Conservation (phyloP, 2,797 vertebrate genomes). For the Valencia hispanica region DNA sequence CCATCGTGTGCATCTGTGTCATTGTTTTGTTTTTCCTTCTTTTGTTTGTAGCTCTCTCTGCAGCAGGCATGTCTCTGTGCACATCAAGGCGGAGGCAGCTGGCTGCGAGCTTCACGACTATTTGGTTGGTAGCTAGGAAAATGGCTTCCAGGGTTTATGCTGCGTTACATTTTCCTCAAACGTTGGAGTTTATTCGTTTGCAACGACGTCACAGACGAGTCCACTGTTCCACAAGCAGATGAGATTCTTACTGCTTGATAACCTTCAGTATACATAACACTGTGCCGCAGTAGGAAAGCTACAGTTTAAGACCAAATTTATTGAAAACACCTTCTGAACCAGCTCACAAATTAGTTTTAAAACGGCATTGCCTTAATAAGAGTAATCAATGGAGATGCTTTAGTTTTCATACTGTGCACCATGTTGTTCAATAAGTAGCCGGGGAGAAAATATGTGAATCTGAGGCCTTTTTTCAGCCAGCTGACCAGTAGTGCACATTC, state of each 20-base stretch:
- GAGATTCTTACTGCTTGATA: background rate
- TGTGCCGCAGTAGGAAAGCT: background rate
- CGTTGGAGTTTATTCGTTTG: too few relatives aligned
- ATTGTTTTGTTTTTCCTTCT: background rate
- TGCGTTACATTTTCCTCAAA: background rate
- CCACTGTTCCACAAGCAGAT: background rate
- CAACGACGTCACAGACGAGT: background rate
- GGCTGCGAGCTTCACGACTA: background rate
- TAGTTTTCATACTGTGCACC: too few relatives aligned
- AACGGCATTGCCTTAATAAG: too few relatives aligned
- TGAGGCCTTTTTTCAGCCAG: too few relatives aligned
- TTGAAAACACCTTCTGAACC: background rate
- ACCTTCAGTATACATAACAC: background rate
- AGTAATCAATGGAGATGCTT: too few relatives aligned
- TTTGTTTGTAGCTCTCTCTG: background rate
- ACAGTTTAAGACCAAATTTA: background rate
- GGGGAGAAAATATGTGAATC: too few relatives aligned
- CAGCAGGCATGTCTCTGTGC: background rate
- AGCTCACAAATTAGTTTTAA: too few relatives aligned
- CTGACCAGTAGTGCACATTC: background rate
- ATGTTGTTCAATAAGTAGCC: too few relatives aligned
- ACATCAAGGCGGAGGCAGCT: background rate
- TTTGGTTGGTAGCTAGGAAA: background rate
- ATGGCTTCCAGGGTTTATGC: conserved; percentile 2
- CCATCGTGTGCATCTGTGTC: background rate